phyloP scores from a whole-genome alignment of 2,113 vertebrate genomes.

The Ophiodon elongatus region DNA sequence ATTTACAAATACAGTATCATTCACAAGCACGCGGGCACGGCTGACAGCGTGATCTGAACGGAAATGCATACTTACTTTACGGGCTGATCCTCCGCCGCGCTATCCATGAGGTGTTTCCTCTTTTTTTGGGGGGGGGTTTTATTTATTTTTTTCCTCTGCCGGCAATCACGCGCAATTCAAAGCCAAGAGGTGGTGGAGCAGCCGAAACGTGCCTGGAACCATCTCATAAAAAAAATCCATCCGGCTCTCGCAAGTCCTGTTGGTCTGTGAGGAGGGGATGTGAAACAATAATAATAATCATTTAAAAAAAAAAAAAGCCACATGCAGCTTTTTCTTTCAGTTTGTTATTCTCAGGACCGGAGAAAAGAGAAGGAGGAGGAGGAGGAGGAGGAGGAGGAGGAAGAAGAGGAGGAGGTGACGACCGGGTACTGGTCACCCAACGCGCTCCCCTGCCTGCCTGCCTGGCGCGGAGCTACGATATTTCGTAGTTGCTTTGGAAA shows the following conservation, averaged over 20 bases:
- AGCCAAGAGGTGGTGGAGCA: constrained; percentile 53
- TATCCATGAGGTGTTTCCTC: constrained; percentile 72
- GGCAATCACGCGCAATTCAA: constrained; percentile 65
- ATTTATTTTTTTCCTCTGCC: constrained; percentile 25
- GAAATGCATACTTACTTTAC: constrained; percentile 79
- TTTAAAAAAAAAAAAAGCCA: constrained; percentile 21
- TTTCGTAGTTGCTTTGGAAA: constrained; percentile 60
- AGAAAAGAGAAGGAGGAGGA: constrained; percentile 46
- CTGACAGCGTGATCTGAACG: constrained; percentile 47
- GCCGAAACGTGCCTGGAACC: constrained; percentile 57
- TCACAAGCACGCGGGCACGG: constrained; percentile 35
- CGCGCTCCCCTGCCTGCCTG: constrained; percentile 67
- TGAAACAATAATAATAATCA: not conserved
- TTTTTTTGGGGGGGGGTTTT: not conserved
- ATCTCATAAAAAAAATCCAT: constrained; percentile 76
- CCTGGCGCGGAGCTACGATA: constrained; percentile 61
- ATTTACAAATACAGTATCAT: not conserved
- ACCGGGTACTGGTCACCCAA: constrained; percentile 74
- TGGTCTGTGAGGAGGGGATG: not conserved
- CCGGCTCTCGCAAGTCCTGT: constrained; percentile 49
- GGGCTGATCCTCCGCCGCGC: constrained; percentile 65
- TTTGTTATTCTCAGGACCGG: constrained; percentile 58
- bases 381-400: constrained; percentile 48
- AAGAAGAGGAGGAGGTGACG: constrained; percentile 67
- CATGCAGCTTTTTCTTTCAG: constrained; percentile 54